These are phyloP conservation scores for Pterobdella sp. DNA, from an alignment of 2,888 invertebrate genomes.

Conservation along the genomic window DNA sequence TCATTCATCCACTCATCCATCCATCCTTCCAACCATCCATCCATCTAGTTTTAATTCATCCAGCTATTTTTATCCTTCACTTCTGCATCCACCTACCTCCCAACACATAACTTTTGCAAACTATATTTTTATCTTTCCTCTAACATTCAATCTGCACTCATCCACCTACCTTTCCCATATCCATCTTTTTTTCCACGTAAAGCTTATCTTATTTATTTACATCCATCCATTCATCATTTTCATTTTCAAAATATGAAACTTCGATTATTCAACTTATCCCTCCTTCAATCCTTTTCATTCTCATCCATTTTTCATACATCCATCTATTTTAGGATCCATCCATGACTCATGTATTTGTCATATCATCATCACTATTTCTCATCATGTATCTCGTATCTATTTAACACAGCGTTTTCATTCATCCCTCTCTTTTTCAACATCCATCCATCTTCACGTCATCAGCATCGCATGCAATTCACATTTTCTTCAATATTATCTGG, in stretches of 20 bases:
- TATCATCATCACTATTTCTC: not conserved
- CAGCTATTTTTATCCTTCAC: not conserved
- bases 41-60: not conserved
- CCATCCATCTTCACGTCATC: not conserved
- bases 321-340: not conserved
- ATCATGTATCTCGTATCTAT: not conserved
- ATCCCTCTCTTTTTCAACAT: not conserved
- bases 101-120: not conserved
- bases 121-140: not conserved
- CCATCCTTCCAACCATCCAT: conserved; percentile 7
- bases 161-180: not conserved
- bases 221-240: not conserved
- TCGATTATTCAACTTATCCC: too few relatives aligned
- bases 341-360: not conserved
- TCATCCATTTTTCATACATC: not conserved
- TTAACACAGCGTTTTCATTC: not conserved
- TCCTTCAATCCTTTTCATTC: not conserved
- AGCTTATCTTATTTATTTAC: not conserved
- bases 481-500: not conserved
- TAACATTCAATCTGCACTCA: not conserved
- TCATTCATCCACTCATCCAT: not conserved
- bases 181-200: not conserved
- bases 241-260: not conserved
- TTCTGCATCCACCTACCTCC: not conserved
- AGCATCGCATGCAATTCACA: not conserved